phyloP scores from a whole-genome alignment of 2,888 invertebrate genomes.

The Cosmorhoe ocellata region DNA sequence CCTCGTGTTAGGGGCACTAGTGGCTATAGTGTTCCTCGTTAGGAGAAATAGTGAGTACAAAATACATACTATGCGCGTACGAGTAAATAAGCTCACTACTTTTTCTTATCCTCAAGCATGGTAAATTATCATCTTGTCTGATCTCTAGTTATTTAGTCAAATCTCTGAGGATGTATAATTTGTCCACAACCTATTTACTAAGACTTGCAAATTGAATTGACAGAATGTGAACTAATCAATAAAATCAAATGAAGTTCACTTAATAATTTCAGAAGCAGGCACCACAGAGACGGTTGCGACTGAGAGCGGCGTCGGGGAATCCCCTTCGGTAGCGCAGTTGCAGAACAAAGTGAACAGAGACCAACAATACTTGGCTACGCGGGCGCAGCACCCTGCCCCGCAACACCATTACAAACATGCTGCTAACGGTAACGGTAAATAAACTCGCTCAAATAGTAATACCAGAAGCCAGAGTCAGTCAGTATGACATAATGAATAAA shows the following conservation, averaged over 20 bases:
- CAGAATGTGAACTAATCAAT: conserved; percentile 10
- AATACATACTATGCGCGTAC: too few species aligned
- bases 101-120: too few species aligned
- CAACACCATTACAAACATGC: conserved; percentile 80
- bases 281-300: conserved; percentile 68
- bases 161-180: too few species aligned
- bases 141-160: too few species aligned
- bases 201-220: neutral
- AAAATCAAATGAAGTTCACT: conserved; percentile 23
- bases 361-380: conserved; percentile 87
- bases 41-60: conserved; percentile 85
- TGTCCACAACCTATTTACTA: too few species aligned
- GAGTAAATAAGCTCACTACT: too few species aligned
- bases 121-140: too few species aligned
- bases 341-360: conserved; percentile 92
- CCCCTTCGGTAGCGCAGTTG: conserved; percentile 89
- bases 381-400: conserved; percentile 82
- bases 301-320: conserved; percentile 85
- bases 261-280: conserved; percentile 58
- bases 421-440: conserved; percentile 71
- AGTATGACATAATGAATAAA: too few species aligned
- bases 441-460: neutral
- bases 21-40: conserved; percentile 87
- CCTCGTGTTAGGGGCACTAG: conserved; percentile 84
- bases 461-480: too few species aligned